Evolutionary conservation across 1,140 invertebrate genomes (phyloP).

Genomic region (Drosophila nigrodunni): DNA sequence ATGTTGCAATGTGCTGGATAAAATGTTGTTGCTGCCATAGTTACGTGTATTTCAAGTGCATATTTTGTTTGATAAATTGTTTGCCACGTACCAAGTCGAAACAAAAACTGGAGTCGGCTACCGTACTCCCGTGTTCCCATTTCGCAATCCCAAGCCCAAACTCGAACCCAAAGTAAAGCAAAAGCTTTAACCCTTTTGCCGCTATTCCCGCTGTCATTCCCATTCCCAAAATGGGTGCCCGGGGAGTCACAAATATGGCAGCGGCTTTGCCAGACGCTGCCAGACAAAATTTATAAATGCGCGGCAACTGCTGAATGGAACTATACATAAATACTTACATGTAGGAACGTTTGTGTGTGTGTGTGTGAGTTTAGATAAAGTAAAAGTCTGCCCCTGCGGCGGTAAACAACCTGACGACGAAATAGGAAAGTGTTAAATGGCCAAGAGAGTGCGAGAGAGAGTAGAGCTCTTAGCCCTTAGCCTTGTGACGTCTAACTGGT

Average conservation of each 20-base stretch:
- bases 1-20: constrained; percentile 21
- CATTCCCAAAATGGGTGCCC: constrained; percentile 59
- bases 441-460: constrained; percentile 42
- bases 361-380: constrained; percentile 26
- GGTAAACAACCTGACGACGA: constrained; percentile 70
- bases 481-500: constrained; percentile 20
- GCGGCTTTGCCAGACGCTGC: constrained; percentile 48
- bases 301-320: constrained; percentile 2
- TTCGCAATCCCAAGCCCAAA: not conserved
- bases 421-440: constrained; percentile 81
- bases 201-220: constrained; percentile 39
- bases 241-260: constrained; percentile 80
- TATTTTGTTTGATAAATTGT: constrained; percentile 82
- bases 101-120: constrained; percentile 41
- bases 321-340: constrained; percentile 5
- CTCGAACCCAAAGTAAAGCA: constrained; percentile 7
- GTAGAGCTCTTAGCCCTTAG: constrained; percentile 40
- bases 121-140: not conserved
- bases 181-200: not conserved
- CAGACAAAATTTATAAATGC: constrained; percentile 71
- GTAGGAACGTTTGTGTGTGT: not conserved
- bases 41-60: constrained; percentile 76
- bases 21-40: constrained; percentile 47
- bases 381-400: constrained; percentile 66
- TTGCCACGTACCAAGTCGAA: constrained; percentile 72